Evolutionary conservation across 2,113 vertebrate species (phyloP).

Genomic region (Platanista minor): DNA sequence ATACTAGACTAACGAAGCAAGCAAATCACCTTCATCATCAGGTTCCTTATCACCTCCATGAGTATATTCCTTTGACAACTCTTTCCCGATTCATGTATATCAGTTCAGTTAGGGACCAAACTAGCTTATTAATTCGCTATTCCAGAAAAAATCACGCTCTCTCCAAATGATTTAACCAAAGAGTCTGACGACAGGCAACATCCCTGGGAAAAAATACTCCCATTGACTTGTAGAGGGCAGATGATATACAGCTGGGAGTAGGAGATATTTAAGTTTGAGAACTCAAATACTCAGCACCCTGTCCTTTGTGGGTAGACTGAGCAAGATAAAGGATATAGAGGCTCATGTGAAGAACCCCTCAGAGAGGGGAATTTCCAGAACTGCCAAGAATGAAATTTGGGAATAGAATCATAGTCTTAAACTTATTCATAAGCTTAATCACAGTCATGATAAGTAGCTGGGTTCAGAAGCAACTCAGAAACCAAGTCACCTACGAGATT

Average conservation of each 20-base stretch:
- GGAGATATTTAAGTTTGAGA: background rate
- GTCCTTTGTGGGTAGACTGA: background rate
- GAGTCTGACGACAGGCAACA: background rate
- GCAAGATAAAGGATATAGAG: background rate
- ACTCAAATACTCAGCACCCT: background rate
- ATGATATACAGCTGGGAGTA: background rate
- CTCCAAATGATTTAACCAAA: background rate
- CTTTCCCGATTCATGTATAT: background rate
- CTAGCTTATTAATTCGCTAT: background rate
- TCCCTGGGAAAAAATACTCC: background rate
- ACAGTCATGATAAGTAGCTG: background rate
- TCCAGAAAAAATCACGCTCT: background rate
- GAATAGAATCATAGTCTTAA: background rate
- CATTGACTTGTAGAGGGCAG: background rate
- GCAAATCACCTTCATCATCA: background rate
- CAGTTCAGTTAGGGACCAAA: background rate
- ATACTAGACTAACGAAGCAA: background rate
- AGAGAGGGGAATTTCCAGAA: background rate
- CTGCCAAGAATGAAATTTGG: background rate
- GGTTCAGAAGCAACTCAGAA: conserved; percentile 8
- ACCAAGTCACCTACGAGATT: background rate
- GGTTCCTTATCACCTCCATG: background rate
- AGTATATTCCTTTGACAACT: background rate
- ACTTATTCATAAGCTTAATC: background rate
- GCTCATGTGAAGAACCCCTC: background rate